Percentiles rank a stretch among this genome's conserved stretches.
Evolutionary conservation across 2,797 vertebrate species (phyloP).

Genomic region (Lates japonicus): DNA sequence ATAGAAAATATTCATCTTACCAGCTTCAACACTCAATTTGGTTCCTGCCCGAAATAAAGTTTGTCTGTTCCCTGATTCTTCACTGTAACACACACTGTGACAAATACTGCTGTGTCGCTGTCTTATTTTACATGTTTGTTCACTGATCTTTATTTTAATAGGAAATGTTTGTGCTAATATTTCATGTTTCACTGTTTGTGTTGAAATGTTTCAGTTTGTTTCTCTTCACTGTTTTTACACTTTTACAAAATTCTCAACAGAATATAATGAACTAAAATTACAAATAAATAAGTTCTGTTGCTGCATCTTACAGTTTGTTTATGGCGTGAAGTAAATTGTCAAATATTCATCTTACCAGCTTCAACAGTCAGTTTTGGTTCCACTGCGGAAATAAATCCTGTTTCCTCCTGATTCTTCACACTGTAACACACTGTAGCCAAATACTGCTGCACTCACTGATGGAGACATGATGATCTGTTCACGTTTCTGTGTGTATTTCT

Average conservation of each 20-base stretch:
- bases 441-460: background rate
- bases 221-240: too few relatives aligned
- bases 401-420: conserved; percentile 75
- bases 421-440: conserved; percentile 64
- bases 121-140: too few relatives aligned
- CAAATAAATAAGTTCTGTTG: too few relatives aligned
- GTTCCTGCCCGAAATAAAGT: conserved; percentile 19
- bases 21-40: conserved; percentile 16
- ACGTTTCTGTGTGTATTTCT: background rate
- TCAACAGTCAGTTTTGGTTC: conserved; percentile 77
- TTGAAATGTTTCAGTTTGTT: too few relatives aligned
- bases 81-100: conserved; percentile 14
- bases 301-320: too few relatives aligned
- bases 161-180: too few relatives aligned
- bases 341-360: conserved; percentile 27
- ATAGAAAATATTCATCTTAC: too few relatives aligned
- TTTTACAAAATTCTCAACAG: too few relatives aligned
- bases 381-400: conserved; percentile 68
- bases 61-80: background rate
- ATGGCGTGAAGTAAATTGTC: rapidly evolving
- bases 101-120: background rate
- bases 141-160: too few relatives aligned
- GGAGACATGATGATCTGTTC: background rate
- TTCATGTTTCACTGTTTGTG: too few relatives aligned
- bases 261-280: too few relatives aligned